Conservation (phyloP, 2,113 vertebrate species). For the Aldabrachelys gigantea region DNA sequence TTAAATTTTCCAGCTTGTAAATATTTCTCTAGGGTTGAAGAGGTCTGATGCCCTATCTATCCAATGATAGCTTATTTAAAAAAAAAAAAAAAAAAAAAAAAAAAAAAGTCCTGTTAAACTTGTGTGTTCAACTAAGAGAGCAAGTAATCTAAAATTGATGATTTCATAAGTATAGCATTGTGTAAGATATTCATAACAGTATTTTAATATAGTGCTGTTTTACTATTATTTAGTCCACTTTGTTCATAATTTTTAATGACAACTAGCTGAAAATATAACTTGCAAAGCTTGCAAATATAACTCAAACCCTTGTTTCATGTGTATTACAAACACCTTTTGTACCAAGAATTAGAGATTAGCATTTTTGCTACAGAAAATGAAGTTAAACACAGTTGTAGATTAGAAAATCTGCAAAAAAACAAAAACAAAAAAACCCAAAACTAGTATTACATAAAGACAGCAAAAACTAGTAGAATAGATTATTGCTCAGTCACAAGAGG, state of each 20-base stretch:
- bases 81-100: background rate
- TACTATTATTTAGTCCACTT: background rate
- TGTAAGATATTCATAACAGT: background rate
- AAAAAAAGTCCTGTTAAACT: background rate
- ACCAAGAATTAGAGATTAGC: slow-evolving; percentile 9
- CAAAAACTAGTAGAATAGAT: background rate
- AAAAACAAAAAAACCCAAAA: background rate
- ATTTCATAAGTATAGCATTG: background rate
- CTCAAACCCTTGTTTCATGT: background rate
- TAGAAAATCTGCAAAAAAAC: background rate
- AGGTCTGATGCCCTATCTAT: background rate
- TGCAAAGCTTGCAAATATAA: background rate
- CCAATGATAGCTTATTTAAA: background rate
- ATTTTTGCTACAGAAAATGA: background rate
- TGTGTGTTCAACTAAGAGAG: background rate
- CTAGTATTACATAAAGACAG: background rate
- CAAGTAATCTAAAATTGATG: background rate
- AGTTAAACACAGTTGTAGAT: background rate
- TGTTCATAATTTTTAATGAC: background rate
- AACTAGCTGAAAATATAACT: background rate
- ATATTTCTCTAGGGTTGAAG: background rate
- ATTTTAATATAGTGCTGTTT: background rate
- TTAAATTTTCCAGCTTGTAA: background rate
- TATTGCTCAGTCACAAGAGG: background rate
- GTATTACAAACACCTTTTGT: background rate